Evolutionary conservation across 2,797 vertebrate genomes (phyloP), one percentile per base, ranked within the genome.

Genomic region (Taeniopygia guttata): DNA sequence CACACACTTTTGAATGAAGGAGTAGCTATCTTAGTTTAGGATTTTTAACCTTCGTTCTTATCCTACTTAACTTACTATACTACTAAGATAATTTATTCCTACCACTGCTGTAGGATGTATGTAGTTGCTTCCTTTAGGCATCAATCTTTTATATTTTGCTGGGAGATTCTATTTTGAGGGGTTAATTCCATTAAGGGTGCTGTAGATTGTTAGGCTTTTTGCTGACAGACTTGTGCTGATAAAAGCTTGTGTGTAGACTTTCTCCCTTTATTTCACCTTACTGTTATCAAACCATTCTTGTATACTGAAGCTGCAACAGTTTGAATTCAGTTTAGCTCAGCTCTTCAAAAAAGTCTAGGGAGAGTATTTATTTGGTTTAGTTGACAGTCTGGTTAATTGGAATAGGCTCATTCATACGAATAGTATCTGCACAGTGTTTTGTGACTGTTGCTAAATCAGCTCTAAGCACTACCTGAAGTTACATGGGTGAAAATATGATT

Each of bases 1-100:
- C 83, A 87, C 74, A 90, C 90, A 94, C 93, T 95, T 96, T 66
- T 94, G 93, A 95, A 95, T 95, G 59, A 87, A 81, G 91, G 43
- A 91, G 90, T 69, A 87, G 66, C 62, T 80, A 88, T 66, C 76
- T 94, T 80, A 83, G 64, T 77, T 87, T 46, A 67, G 54, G 82
- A 84, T 94, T 93, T 96, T 95, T 96, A 92, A 95, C 93, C 82
- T 96, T 72, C 13, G 0, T 90, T 94, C 79, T 75, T n/a, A 90
- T 96, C 69, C 82, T 84, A 75, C 79, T 94, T 93, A 92, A 93
- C 73, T 96, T 86, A 83, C 15, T 84, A 54, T 87, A 40, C 1
- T 7, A 51, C n/a, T 51, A 87, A 72, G 64, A 68, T 87, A 75
- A 94, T 91, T 91, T 88, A 84, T 89, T 91, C 69, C 54, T 83